Evolutionary conservation across 2,797 vertebrate species (phyloP).

Genomic region (Pangasius macronema): DNA sequence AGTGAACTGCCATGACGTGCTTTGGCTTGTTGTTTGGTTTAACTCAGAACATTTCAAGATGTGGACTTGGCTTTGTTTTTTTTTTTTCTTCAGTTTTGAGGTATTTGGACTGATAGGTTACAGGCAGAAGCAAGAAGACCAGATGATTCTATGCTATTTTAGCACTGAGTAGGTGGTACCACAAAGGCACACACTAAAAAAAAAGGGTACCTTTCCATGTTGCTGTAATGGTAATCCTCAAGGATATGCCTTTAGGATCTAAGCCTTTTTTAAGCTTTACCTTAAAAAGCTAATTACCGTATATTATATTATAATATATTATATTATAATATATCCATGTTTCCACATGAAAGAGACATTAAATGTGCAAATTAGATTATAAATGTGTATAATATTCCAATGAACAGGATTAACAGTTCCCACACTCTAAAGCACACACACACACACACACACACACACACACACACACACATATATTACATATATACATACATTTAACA

Average conservation of each 20-base stretch:
- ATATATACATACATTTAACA: background rate
- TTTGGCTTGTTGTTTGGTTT: slow-evolving; percentile 27
- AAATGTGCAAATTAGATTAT: background rate
- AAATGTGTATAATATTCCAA: background rate
- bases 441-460: background rate
- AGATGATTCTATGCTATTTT: background rate
- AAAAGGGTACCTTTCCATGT: background rate
- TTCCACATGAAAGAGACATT: background rate
- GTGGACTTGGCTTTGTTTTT: background rate
- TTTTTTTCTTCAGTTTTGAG: background rate
- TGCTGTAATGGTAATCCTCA: background rate
- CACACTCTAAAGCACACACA: background rate
- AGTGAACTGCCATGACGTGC: slow-evolving; percentile 10
- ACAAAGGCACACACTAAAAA: background rate
- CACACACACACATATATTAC: background rate
- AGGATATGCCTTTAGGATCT: background rate
- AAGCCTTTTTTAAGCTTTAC: background rate
- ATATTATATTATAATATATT: background rate
- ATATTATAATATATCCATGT: background rate
- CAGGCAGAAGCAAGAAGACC: background rate
- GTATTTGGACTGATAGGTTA: background rate
- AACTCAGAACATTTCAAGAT: slow-evolving; percentile 13
- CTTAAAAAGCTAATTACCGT: background rate
- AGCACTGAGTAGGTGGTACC: background rate
- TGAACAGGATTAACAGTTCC: background rate